These are phyloP conservation scores for Artemia franciscana DNA, from an alignment of 1,140 invertebrate species.

Conservation along the genomic window DNA sequence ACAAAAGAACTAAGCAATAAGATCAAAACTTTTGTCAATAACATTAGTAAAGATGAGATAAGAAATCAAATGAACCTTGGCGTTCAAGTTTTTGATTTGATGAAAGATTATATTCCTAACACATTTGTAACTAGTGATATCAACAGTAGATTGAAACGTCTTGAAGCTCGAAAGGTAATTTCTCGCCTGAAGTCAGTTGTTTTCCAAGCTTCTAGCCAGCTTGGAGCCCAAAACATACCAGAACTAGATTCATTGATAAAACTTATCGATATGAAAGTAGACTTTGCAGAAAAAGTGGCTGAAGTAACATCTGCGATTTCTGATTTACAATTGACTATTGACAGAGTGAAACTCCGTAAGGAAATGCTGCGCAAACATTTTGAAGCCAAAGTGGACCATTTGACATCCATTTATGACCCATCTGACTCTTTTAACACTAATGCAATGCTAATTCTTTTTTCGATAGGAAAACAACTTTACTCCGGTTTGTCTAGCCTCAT, in stretches of 20 bases:
- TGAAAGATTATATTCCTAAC: neutral
- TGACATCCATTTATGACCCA: neutral
- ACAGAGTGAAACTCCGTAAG: neutral
- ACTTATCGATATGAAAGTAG: neutral
- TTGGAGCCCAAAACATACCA: neutral
- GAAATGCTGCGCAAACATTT: neutral
- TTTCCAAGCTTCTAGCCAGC: neutral
- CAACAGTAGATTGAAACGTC: neutral
- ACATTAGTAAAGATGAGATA: neutral
- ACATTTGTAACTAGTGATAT: neutral
- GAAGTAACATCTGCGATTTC: neutral
- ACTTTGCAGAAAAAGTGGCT: neutral
- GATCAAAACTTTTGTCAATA: neutral
- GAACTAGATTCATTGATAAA: neutral
- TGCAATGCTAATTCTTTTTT: neutral
- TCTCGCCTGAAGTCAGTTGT: neutral
- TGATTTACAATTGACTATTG: neutral
- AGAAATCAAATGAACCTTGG: neutral
- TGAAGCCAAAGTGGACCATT: neutral
- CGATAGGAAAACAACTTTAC: neutral
- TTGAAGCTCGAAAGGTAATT: neutral
- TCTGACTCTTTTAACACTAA: neutral
- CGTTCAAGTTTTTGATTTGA: neutral
- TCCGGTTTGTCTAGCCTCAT: neutral
- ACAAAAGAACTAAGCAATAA: neutral